Evolutionary conservation across 2,888 invertebrate species (phyloP), one percentile per base, ranked within the genome.

Genomic region (Temnothorax unifasciatus): DNA sequence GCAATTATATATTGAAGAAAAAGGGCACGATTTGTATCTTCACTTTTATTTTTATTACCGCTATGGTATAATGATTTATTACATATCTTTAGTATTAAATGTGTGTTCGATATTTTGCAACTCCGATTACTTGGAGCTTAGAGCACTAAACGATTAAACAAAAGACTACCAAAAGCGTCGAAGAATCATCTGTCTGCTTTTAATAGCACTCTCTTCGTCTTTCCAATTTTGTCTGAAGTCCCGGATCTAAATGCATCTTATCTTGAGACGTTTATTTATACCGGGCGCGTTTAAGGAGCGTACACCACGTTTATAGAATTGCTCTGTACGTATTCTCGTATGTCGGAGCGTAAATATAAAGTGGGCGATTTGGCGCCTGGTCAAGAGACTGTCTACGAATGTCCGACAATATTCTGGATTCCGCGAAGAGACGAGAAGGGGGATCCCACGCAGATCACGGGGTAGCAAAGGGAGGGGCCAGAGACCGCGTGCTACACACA

Each of bases 311-410:
- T 89, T 89, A 89, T 89, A 87, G 86, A 81, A 85, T 64, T 83
- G 75, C 76, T 83, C 79, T 79, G 38, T 84, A 75, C 85, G 69
- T 84, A 88, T 88, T 87, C 86, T 69, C 79, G 81, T 84, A 82
- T 85, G 77, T 68, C 86, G 86, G 71, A 29, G 86, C 41, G 59
- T 90, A 85, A 88, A 91, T 88, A 87, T 87, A 88, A 91, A 91
- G 85, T 71, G 84, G 87, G 88, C 89, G 91, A 89, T 92, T 91
- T 92, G 94, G 94, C 93, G 89, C 90, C 85, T 85, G 93, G 92
- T 93, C 93, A 93, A 93, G 90, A 92, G 91, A 86, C 89, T 85
- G 92, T 92, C 92, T 92, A 92, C 93, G 92, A 93, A 93, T 92
- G 93, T 92, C 90, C 92, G 89, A 87, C 88, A 90, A 86, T 93